Base-by-base conservation (phyloP, 2,888 invertebrate species). In the Aporophyla nigra region DNA sequence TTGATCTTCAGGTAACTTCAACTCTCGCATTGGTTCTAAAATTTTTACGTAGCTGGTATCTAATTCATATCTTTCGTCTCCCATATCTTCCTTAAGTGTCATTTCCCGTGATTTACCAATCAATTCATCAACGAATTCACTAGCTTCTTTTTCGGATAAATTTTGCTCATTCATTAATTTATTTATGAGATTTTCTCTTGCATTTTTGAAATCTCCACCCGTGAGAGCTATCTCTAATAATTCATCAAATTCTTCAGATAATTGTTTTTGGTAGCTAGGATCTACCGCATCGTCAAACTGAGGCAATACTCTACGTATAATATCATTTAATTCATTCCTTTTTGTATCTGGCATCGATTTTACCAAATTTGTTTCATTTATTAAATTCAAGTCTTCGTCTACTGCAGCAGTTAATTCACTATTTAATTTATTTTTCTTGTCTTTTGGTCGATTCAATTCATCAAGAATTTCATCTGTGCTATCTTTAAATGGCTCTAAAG, bases 381-480 rank as follows among this genome's bases (percentile, higher is more conserved):
- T 66, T 0, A 66, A 33, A 66, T 66, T 33, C 5, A 69, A 27
- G 24, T 58, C 24, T 9, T 58, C 43, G 9, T 58, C 62, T 0
- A 68, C 63, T 53, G 72, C 77, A 43, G 82, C 56, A 19, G 72
- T 79, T 40, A 91, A 65, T n/a, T 80, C 68, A n/a, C 67, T 75
- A 65, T 82, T 79, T 5, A 78, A 71, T 56, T 69, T 63, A 53
- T 78, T 78, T 58, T 78, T 85, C 62, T 83, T 79, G 1, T 75
- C 74, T 67, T 49, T 79, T 9, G 77, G 24, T 16, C 80, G 51
- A 10, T 74, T 24, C 49, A 75, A 56, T 54, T 73, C 72, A 46
- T 87, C 65, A 27, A 77, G 63, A 12, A 86, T 49, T 43, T 86
- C 75, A 53, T 84, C 67, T n/a, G 88, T 80, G 16, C 49, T 33